These are phyloP conservation scores for Tinamus major DNA, from an alignment of 2,797 vertebrate genomes.

Conservation along the genomic window DNA sequence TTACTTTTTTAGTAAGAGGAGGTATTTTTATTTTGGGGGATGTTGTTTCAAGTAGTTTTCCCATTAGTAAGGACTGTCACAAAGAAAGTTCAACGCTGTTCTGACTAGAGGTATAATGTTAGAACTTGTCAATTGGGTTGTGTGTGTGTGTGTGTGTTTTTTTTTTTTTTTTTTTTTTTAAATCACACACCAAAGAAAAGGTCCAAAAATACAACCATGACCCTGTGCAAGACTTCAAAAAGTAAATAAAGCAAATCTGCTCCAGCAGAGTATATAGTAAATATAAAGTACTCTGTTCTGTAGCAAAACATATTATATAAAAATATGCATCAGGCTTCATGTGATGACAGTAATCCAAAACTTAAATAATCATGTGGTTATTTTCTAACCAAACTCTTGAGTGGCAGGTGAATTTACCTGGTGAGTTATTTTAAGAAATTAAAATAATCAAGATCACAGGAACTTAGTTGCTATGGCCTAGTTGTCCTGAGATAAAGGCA, in stretches of 20 bases:
- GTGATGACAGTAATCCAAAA: not conserved
- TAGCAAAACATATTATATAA: not conserved
- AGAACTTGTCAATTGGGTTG: not conserved
- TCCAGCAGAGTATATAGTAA: not conserved
- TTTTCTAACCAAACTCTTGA: not conserved
- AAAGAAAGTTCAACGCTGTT: not conserved
- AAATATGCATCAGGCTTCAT: not conserved
- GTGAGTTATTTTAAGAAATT: not conserved
- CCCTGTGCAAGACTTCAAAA: not conserved
- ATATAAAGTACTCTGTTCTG: not conserved
- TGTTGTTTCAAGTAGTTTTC: not conserved
- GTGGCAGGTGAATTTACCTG: not conserved
- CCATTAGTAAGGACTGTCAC: not conserved
- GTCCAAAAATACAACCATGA: not conserved
- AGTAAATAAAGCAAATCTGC: not conserved
- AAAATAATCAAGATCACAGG: not conserved
- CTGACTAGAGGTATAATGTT: accelerated
- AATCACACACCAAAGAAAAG: not conserved
- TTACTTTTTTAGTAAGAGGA: not conserved
- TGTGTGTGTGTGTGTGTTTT: no score
- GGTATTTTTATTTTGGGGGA: not conserved
- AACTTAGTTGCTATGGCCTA: not conserved
- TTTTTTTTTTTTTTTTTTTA: no score
- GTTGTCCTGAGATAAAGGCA: not conserved
- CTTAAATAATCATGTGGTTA: not conserved